phyloP scores from a whole-genome alignment of 2,888 invertebrate species.

The Nowickia ferox region DNA sequence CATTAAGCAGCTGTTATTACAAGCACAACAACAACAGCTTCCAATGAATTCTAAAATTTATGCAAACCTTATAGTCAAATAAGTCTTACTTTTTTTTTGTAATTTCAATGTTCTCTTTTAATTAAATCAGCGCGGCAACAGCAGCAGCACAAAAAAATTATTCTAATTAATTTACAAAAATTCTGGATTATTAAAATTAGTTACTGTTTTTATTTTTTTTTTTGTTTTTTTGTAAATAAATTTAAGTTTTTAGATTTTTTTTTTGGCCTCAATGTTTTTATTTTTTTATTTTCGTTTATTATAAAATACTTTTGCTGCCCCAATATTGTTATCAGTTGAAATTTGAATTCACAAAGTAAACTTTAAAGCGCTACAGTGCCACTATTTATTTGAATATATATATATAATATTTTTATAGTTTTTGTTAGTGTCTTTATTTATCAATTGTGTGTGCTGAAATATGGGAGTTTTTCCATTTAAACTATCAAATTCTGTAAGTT shows the following conservation, averaged over 20 bases:
- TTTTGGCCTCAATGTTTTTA: neutral
- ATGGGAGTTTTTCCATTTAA: conserved; percentile 37
- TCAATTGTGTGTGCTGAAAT: neutral
- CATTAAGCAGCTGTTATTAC: neutral
- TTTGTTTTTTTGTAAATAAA: neutral
- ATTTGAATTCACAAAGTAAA: conserved; percentile 43
- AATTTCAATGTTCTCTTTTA: neutral
- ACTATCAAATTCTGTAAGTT: conserved; percentile 57
- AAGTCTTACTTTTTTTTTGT: neutral
- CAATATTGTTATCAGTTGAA: conserved; percentile 42
- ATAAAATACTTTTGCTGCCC: conserved; percentile 42
- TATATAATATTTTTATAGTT: neutral
- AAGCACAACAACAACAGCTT: neutral
- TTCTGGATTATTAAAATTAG: conserved; percentile 2
- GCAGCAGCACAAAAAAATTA: neutral
- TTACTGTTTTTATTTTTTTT: conserved; percentile 2
- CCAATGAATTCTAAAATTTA: neutral
- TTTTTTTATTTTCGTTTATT: conserved; percentile 7
- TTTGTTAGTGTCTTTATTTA: neutral
- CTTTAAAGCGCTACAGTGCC: neutral
- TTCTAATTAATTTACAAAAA: neutral
- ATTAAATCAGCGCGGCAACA: neutral
- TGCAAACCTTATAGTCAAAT: neutral
- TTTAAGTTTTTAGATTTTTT: neutral
- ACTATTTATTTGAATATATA: neutral